phyloP scores from a whole-genome alignment of 2,113 vertebrate genomes.

The Phalacrocorax aristotelis region DNA sequence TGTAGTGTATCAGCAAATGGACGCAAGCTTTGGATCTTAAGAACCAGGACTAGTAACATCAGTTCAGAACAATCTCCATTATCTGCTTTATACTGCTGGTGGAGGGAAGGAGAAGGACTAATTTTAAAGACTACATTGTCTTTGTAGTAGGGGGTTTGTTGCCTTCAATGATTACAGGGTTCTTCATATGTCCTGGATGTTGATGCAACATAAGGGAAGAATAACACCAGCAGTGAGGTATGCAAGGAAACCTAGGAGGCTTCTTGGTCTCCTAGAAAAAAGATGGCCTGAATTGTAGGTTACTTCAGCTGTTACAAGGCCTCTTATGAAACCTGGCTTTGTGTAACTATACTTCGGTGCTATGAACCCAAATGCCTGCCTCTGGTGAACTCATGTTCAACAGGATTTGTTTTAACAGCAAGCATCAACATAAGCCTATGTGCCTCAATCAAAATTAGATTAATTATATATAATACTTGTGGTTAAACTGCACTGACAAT shows the following conservation, averaged over 20 bases:
- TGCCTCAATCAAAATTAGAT: not conserved
- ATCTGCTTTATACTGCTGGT: not conserved
- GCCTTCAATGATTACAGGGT: not conserved
- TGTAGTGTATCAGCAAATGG: not conserved
- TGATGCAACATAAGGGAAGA: not conserved
- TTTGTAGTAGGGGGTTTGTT: not conserved
- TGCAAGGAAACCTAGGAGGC: not conserved
- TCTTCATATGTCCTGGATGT: not conserved
- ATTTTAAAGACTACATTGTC: not conserved
- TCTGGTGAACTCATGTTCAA: not conserved
- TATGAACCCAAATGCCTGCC: not conserved
- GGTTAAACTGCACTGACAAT: not conserved
- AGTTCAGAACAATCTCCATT: not conserved
- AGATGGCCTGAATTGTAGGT: not conserved
- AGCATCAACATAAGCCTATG: not conserved
- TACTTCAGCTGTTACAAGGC: not conserved
- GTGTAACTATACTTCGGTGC: not conserved
- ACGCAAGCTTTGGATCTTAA: not conserved
- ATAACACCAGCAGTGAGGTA: not conserved
- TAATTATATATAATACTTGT: not conserved
- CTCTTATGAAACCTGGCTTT: not conserved
- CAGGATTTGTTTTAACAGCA: not conserved
- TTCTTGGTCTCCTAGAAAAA: not conserved
- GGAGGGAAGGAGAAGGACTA: not conserved
- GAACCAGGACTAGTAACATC: not conserved